These are phyloP conservation scores for Grus americana DNA, from an alignment of 2,113 vertebrate genomes.

Conservation along the genomic window DNA sequence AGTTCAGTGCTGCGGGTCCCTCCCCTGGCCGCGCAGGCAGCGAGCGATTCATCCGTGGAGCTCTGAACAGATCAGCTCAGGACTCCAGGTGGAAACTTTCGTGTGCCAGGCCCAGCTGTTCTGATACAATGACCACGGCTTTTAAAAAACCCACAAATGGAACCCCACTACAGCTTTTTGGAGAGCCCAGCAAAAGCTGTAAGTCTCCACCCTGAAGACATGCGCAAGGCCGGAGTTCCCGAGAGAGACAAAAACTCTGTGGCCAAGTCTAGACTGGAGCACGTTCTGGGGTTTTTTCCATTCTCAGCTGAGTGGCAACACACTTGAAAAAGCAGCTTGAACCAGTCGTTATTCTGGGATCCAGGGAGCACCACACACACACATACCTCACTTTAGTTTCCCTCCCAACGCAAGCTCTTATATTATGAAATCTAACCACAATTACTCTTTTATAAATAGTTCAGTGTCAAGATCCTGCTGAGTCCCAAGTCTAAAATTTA, in stretches of 20 bases:
- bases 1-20: neutral
- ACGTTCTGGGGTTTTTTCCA: neutral
- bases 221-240: neutral
- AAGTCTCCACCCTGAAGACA: neutral
- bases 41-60: neutral
- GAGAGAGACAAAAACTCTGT: neutral
- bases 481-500: neutral
- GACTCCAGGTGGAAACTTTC: neutral
- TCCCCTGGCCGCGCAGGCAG: neutral
- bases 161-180: neutral
- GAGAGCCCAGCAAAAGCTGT: neutral
- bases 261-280: neutral
- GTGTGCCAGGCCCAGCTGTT: neutral
- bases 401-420: neutral
- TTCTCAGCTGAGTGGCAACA: neutral
- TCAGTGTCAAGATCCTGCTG: conserved; percentile 8
- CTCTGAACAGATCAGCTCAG: neutral
- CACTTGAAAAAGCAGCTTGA: neutral
- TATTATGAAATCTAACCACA: conserved; percentile 52
- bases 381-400: neutral
- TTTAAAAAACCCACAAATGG: neutral
- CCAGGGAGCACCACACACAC: conserved; percentile 18
- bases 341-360: neutral
- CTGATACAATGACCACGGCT: neutral
- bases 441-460: conserved; percentile 48